Conservation (phyloP, 2,888 invertebrate genomes). For the Galerucella nymphaeae region DNA sequence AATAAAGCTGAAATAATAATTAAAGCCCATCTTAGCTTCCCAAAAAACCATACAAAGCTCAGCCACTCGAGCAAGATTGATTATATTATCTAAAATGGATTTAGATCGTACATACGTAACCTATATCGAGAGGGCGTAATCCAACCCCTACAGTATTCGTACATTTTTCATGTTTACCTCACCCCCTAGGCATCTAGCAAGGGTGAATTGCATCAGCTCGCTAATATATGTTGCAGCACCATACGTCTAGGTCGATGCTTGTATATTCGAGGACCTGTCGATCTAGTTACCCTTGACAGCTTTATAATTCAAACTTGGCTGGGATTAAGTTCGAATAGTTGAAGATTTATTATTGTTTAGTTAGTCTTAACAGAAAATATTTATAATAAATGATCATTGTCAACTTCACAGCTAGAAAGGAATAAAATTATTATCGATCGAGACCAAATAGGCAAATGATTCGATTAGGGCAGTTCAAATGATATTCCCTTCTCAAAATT, state of each 20-base stretch:
- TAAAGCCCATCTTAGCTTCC: neutral
- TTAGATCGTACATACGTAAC: slow-evolving; percentile 48
- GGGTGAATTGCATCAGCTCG: slow-evolving; percentile 59
- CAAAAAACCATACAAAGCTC: neutral
- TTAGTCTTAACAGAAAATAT: too few relatives aligned
- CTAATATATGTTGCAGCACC: slow-evolving; percentile 64
- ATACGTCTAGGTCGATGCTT: slow-evolving; percentile 54
- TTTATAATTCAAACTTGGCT: slow-evolving; percentile 48
- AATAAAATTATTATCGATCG: neutral
- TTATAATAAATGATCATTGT: too few relatives aligned
- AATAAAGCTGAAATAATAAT: neutral
- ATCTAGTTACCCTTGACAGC: slow-evolving; percentile 55
- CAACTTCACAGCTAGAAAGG: too few relatives aligned
- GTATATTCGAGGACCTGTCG: slow-evolving; percentile 60
- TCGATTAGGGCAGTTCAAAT: slow-evolving; percentile 17
- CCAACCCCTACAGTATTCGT: slow-evolving; percentile 54
- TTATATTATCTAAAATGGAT: slow-evolving; percentile 34
- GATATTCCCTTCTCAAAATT: slow-evolving; percentile 20
- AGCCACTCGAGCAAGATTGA: slow-evolving; percentile 6
- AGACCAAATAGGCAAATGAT: slow-evolving; percentile 19
- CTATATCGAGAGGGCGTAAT: slow-evolving; percentile 60
- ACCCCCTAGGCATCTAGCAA: slow-evolving; percentile 56
- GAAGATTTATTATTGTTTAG: neutral
- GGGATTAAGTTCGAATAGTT: slow-evolving; percentile 27
- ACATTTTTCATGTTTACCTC: slow-evolving; percentile 61